A percentile compares a stretch with the other conserved stretches of the same genome.
Evolutionary conservation across 2,888 invertebrate species (phyloP).

Genomic region (Thelaira solivaga): DNA sequence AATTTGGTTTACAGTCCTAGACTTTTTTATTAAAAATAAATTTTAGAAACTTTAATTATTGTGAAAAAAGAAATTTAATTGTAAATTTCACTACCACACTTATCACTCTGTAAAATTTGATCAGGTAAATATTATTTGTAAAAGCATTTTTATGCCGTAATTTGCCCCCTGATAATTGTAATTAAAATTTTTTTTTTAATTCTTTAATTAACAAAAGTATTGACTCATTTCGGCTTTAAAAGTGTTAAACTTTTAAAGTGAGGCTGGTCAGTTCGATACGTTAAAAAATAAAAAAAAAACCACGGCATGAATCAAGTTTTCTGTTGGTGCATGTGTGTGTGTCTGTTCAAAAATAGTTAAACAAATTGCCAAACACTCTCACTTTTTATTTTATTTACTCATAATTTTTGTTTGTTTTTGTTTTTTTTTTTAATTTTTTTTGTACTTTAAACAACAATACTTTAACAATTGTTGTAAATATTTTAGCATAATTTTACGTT

Average conservation of each 20-base stretch:
- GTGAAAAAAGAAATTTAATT: no score
- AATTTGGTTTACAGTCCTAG: no score
- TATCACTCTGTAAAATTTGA: no score
- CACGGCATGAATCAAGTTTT: conserved; percentile 41
- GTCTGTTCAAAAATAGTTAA: conserved; percentile 50
- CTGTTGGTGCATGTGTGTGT: conserved; percentile 19
- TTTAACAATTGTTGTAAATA: no score
- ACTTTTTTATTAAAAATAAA: no score
- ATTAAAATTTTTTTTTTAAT: neutral
- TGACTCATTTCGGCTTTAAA: neutral
- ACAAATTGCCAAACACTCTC: conserved; percentile 61
- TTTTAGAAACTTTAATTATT: no score
- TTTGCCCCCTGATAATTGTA: no score
- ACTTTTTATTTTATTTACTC: conserved; percentile 50
- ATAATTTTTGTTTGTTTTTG: no score
- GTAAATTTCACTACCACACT: no score
- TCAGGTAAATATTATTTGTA: no score
- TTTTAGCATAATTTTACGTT: conserved; percentile 14
- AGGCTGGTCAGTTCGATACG: conserved; percentile 57
- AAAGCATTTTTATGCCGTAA: no score
- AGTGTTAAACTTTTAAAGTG: conserved; percentile 53
- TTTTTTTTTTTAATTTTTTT: neutral
- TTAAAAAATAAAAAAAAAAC: neutral
- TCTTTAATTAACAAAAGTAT: neutral
- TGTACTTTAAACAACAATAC: conserved; percentile 14